Base-by-base conservation (phyloP, 2,113 vertebrate genomes). In the Planiliza haematocheilus region DNA sequence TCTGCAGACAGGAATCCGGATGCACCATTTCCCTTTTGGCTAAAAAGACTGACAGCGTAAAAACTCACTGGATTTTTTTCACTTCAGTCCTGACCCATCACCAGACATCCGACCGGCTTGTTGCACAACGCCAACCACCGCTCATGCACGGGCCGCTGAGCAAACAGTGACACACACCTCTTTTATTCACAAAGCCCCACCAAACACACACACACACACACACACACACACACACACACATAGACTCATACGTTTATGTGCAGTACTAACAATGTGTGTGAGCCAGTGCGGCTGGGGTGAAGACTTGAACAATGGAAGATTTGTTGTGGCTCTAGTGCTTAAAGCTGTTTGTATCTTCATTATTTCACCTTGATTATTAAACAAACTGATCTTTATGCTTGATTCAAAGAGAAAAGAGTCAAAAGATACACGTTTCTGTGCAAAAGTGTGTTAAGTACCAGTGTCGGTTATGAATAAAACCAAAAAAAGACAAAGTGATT, bases 61-160 rank as follows among this genome's bases (percentile, higher is more conserved):
- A 1, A 41, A 17, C 2, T 3, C 17, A 2, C 21, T 46, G 13
- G 21, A 42, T 34, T 68, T 55, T n/a, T 90, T 88, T 89, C 89
- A 90, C 79, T 91, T 90, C 88, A 73, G 70, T 59, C 6, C 70
- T 1, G 3, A 34, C 11, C 43, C 3, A 36, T 24, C 10, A 1
- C 10, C 68, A 74, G 61, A 76, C 71, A 58, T 84, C 78, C 8
- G 46, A 60, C 71, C 0, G 5, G 14, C 30, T 86, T 90, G 36
- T 62, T n/a, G n/a, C n/a, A 86, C 62, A 91, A 86, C 4, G 37
- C 6, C 8, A 61, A n/a, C 71, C 14, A 20, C 14, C 11, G 16
- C 34, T 21, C 8, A 4, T 8, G 10, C 37, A 43, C 24, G 5
- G 10, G 37, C 7, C 7, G 4, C 2, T 68, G 48, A 65, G 16